Evolutionary conservation across 2,113 vertebrate species (phyloP).

Genomic region (Notothenia rossii): DNA sequence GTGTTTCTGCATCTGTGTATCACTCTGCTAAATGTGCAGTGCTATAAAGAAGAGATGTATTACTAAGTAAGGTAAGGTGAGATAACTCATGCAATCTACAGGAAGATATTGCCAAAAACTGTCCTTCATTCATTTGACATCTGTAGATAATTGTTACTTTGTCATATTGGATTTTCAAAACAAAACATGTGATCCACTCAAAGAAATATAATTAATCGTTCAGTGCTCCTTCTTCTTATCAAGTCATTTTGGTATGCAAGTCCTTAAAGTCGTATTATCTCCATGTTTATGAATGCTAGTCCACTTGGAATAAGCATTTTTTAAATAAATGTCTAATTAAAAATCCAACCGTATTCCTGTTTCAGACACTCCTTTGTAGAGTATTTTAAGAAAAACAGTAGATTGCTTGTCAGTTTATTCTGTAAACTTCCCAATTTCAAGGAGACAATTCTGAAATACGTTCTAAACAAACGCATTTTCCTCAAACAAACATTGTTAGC

Average conservation of each 20-base stretch:
- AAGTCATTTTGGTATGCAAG: not conserved
- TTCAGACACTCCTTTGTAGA: too few species aligned
- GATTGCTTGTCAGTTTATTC: too few species aligned
- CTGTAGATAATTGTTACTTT: not conserved
- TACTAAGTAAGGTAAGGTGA: not conserved
- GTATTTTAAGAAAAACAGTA: too few species aligned
- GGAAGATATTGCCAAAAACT: not conserved
- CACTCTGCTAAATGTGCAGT: constrained; percentile 16
- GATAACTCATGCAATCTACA: not conserved
- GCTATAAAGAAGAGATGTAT: not conserved
- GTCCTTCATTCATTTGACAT: not conserved
- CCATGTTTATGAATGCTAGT: too few species aligned
- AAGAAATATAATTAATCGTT: not conserved
- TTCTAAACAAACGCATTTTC: too few species aligned
- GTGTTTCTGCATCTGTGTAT: constrained; percentile 18
- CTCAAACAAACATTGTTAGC: too few species aligned
- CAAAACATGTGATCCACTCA: not conserved
- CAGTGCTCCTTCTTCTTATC: not conserved
- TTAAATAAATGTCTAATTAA: too few species aligned
- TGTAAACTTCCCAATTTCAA: too few species aligned
- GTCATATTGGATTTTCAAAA: not conserved
- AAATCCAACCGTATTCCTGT: too few species aligned
- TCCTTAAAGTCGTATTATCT: not conserved
- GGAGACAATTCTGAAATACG: too few species aligned
- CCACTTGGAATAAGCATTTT: too few species aligned